Percentiles rank a stretch among this genome's conserved stretches.
phyloP scores from a whole-genome alignment of 2,113 vertebrate species.

The Anguilla japonica region DNA sequence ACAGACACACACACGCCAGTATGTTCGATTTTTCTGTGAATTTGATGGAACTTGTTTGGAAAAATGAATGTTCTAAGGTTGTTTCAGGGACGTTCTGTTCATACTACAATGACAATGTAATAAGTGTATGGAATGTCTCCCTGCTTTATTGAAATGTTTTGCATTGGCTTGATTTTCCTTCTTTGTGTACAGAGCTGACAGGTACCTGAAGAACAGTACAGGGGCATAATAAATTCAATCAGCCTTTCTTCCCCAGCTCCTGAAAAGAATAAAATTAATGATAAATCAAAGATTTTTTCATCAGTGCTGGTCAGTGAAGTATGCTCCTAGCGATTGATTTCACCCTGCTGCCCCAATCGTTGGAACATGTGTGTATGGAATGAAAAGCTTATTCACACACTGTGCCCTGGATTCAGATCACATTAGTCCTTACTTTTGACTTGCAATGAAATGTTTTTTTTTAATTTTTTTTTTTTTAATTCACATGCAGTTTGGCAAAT shows the following conservation, averaged over 20 bases:
- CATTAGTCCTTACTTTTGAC: not conserved
- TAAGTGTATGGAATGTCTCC: not conserved
- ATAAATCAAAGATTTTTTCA: not conserved
- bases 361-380: not conserved
- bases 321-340: not conserved
- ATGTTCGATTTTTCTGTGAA: too few species aligned
- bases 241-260: not conserved
- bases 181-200: not conserved
- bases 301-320: not conserved
- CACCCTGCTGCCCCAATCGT: too few species aligned
- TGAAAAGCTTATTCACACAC: not conserved
- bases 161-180: not conserved
- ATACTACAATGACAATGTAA: not conserved
- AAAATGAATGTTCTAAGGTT: too few species aligned
- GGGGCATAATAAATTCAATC: not conserved
- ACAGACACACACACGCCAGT: too few species aligned
- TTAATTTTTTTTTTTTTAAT: not conserved
- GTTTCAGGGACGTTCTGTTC: too few species aligned
- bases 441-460: too few species aligned
- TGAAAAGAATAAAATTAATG: not conserved
- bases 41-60: too few species aligned
- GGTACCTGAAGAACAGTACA: not conserved
- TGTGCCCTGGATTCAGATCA: not conserved
- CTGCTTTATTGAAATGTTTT: not conserved
- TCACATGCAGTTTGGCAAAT: not conserved